Evolutionary conservation across 2,888 invertebrate species (phyloP), one percentile per base, ranked within the genome.

Genomic region (Pristionchus exspectatus): DNA sequence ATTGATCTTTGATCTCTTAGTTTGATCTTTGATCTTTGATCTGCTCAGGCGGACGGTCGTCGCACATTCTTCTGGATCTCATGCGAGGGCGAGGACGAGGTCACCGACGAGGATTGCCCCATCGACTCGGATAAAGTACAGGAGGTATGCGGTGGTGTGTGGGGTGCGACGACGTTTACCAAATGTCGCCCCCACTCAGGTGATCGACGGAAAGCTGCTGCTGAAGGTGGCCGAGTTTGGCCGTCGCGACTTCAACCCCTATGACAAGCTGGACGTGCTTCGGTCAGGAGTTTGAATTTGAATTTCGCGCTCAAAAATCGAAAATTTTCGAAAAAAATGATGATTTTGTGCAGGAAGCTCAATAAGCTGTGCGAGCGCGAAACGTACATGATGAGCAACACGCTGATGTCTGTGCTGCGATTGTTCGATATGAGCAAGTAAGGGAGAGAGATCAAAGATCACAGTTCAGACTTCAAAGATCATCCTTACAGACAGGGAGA

Each of bases 21-120:
- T 44, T n/a, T 83, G 89, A 44, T 56, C 27, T 85, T 50, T 69
- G 69, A 87, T 87, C 87, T 66, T 86, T 86, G 66, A 86, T 66
- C 66, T 66, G 14, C 81, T 44, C n/a, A 87, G 84, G 56, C 56
- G 84, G 56, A 84, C 59, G 84, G 84, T 59, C 56, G 50, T 44
- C 50, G 50, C 12, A 81, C 81, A 12, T 81, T 81, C 81, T 90
- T 90, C 88, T 81, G 81, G 81, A 54, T 86, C 30, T 44, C 63
- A 30, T 38, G 27, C 10, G 89, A 59, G 3, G 91, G 66, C 24
- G 74, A 91, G 44, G 91, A 91, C 33, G 91, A 91, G 63, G 59
- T 91, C 44, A 91, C 89, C 66, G 91, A 91, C 44, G 91, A 91
- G 56, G 91, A 91, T 72, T 74, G 90, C 9, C 91, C 91, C 66